Conservation (phyloP, 2,797 vertebrate species). For the Balearica regulorum region DNA sequence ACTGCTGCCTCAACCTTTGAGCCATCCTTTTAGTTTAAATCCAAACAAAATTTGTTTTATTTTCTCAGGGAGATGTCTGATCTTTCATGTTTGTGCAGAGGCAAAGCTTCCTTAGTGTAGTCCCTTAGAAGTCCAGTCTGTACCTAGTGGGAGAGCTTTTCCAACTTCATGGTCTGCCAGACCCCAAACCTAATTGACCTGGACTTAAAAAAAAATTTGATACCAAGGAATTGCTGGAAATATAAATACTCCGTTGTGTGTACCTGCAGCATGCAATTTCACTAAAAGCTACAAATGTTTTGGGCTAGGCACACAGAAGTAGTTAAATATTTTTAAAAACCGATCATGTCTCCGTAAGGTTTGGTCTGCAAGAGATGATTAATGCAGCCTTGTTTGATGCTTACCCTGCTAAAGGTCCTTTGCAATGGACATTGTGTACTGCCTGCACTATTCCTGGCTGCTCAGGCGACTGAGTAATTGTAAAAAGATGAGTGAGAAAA, state of each 20-base stretch:
- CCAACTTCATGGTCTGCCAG: not conserved
- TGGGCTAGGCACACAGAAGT: not conserved
- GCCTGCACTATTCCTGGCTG: not conserved
- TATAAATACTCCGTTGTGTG: not conserved
- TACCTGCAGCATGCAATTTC: not conserved
- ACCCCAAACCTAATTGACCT: not conserved
- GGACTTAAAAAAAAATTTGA: not conserved
- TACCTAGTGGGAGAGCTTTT: not conserved
- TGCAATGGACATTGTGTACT: not conserved
- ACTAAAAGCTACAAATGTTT: not conserved
- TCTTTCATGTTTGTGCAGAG: not conserved
- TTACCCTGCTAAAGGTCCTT: not conserved
- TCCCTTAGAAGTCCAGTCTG: too few relatives aligned
- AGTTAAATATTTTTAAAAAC: not conserved
- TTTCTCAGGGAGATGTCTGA: not conserved
- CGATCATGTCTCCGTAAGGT: fast-evolving
- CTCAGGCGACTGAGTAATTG: not conserved
- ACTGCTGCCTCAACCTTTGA: not conserved
- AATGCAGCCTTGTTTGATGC: not conserved
- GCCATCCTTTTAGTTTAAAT: not conserved
- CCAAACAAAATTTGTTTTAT: not conserved
- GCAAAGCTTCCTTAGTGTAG: not conserved
- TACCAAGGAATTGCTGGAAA: not conserved
- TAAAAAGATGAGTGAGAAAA: not conserved
- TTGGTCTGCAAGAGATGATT: not conserved